Base-by-base conservation (phyloP, 2,797 vertebrate species). In the Podarcis siculus region DNA sequence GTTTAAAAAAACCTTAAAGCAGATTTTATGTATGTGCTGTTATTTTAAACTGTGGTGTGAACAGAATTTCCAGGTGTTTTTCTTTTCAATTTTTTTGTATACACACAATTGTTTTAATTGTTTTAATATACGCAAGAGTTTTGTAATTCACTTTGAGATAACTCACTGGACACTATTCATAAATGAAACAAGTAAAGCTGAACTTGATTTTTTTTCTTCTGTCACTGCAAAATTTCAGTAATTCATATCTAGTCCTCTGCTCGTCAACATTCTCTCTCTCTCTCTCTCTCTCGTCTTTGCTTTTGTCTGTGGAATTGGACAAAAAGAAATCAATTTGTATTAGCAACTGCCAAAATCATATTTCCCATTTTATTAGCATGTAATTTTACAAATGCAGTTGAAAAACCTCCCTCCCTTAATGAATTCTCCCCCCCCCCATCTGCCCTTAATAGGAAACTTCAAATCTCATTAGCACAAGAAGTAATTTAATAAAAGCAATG, bases 401-500 rank as follows among this genome's bases (percentile, higher is more conserved):
- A 15, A 89, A 92, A 91, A 90, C 25, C 61, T 94, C 89, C 71
- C 87, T 72, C 45, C 86, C 10, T 90, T 93, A 95, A 95, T 93
- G 78, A 93, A 93, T 94, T 94, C 61, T 82, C 84, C 90, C 4
- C 94, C 7, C 25, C n/a, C 95, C 88, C 32, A 58, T 92, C 71
- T 90, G 71, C 32, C 86, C 73, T 92, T 82, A 95, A 90, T 94
- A 92, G 78, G 93, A 95, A 93, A 92, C 55, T 93, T 94, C 78
- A 92, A 95, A 94, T 94, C 93, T 95, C 91, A 94, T 94, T 94
- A 95, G 58, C 55, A 88, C 92, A 94, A 91, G 25, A 37, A 92
- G 73, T 35, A 76, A 87, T 94, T 94, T 83, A 67, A 76, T 82
- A 94, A 94, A 94, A 94, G 90, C 91, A 87, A 92, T 79, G 90